phyloP scores from a whole-genome alignment of 1,140 invertebrate species.

The Galleria mellonella region DNA sequence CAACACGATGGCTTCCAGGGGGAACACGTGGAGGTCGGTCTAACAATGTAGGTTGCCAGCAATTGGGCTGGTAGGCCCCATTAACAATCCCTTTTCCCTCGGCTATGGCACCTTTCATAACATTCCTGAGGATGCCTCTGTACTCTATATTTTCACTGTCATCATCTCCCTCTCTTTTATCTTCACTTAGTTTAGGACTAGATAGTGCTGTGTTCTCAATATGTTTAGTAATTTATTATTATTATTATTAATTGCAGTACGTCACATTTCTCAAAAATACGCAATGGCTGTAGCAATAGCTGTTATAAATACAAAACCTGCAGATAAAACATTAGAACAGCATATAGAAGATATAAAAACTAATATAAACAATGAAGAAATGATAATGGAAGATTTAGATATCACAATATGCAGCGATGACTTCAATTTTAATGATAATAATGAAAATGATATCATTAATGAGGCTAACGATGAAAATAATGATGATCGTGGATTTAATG shows the following conservation, averaged over 20 bases:
- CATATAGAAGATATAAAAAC: constrained; percentile 29
- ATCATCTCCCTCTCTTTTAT: too few relatives aligned
- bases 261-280: constrained; percentile 32
- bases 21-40: too few relatives aligned
- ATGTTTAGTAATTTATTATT: not conserved
- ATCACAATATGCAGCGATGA: constrained; percentile 31
- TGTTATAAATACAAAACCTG: constrained; percentile 32
- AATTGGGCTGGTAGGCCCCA: too few relatives aligned
- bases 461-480: constrained; percentile 14
- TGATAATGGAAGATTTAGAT: constrained; percentile 14
- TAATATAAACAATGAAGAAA: constrained; percentile 16
- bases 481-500: not conserved
- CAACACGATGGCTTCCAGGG: too few relatives aligned
- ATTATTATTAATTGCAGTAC: constrained; percentile 15
- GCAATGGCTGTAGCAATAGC: constrained; percentile 29
- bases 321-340: constrained; percentile 15
- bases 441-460: constrained; percentile 3
- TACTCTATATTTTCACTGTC: too few relatives aligned
- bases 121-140: too few relatives aligned
- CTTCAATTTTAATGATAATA: constrained; percentile 23
- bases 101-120: too few relatives aligned
- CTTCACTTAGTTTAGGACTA: too few relatives aligned
- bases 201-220: not conserved
- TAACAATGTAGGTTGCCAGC: too few relatives aligned
- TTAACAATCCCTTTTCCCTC: too few relatives aligned